A percentile compares a stretch with the other conserved stretches of the same genome.
These are phyloP conservation scores for Delphinapterus leucas DNA, from an alignment of 2,113 vertebrate species.

Conservation along the genomic window DNA sequence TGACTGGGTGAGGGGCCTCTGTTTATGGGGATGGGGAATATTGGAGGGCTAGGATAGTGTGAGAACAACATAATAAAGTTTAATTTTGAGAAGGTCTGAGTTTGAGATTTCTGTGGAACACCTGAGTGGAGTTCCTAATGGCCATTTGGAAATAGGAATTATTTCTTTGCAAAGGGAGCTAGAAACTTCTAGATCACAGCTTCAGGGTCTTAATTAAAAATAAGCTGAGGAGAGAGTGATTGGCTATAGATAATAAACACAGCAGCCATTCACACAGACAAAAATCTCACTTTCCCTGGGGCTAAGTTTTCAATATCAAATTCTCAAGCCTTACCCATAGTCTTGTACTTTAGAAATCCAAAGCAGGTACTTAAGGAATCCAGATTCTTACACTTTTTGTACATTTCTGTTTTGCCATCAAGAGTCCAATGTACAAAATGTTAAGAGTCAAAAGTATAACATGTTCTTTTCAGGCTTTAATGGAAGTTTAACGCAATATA, in stretches of 20 bases:
- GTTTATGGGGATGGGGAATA: not conserved
- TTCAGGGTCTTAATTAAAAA: not conserved
- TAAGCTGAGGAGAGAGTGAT: not conserved
- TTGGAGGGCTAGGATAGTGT: not conserved
- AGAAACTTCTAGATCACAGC: not conserved
- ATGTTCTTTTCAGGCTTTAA: not conserved
- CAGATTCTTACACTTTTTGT: not conserved
- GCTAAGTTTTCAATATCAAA: not conserved
- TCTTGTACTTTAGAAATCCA: not conserved
- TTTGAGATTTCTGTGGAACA: slow-evolving; percentile 2
- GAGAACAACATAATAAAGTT: not conserved
- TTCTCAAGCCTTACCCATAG: not conserved
- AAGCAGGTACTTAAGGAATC: not conserved
- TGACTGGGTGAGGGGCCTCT: not conserved
- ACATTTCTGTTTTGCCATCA: not conserved
- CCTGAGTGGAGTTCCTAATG: not conserved
- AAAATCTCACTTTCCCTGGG: not conserved
- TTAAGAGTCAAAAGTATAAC: not conserved
- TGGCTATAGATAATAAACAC: not conserved
- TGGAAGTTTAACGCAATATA: not conserved
- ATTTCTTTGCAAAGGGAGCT: not conserved
- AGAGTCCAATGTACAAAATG: not conserved
- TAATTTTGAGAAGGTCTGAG: not conserved
- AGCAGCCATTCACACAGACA: not conserved
- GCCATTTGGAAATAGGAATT: slow-evolving; percentile 21